Conservation (phyloP, 2,888 invertebrate genomes). For the Spodoptera exigua region DNA sequence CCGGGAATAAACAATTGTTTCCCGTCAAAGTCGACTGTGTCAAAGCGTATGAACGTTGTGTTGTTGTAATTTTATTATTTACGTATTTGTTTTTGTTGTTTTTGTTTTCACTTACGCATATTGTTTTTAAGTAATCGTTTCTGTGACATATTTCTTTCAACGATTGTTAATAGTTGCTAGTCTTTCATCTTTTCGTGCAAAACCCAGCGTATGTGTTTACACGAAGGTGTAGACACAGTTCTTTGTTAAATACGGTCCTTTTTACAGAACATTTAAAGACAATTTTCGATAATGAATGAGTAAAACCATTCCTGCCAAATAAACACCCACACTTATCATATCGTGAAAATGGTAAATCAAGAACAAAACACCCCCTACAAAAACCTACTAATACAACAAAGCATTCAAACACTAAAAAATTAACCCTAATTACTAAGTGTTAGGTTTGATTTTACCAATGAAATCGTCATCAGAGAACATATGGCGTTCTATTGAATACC, state of each 20-base stretch:
- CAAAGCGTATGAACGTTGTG: constrained; percentile 20
- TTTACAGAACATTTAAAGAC: too few species aligned
- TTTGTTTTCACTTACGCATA: not conserved
- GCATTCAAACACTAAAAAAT: constrained; percentile 31
- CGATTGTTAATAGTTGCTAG: too few species aligned
- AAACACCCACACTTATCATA: not conserved
- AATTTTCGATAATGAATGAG: too few species aligned
- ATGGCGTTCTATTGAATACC: constrained; percentile 44
- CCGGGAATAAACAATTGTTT: constrained; percentile 1
- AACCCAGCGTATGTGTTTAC: too few species aligned
- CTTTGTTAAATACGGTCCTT: too few species aligned
- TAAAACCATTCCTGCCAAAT: too few species aligned
- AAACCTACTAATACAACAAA: constrained; percentile 23
- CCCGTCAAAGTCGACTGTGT: constrained; percentile 22
- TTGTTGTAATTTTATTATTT: constrained; percentile 24
- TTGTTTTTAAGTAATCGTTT: not conserved
- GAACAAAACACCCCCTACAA: constrained; percentile 13
- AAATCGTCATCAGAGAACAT: constrained; percentile 46
- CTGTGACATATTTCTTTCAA: too few species aligned
- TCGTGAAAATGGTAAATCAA: not conserved
- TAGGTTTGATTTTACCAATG: constrained; percentile 41
- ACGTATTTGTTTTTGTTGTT: not conserved
- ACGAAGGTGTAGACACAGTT: too few species aligned
- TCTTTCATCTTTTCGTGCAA: too few species aligned
- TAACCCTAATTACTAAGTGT: constrained; percentile 49